Conservation (phyloP, 2,888 invertebrate species). For the Hypolimnas misippus region DNA sequence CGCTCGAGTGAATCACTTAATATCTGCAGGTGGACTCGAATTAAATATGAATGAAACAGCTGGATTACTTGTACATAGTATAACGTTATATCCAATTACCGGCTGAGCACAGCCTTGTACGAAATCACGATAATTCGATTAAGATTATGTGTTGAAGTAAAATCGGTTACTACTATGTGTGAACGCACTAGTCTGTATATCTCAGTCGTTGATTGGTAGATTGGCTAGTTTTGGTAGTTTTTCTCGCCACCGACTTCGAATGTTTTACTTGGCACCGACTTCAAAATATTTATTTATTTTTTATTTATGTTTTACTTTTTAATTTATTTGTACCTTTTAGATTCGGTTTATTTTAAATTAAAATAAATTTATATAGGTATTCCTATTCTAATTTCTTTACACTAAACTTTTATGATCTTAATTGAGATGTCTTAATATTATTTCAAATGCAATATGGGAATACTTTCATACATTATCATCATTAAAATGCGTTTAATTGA, state of each 20-base stretch:
- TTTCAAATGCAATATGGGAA: background rate
- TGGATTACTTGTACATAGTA: background rate
- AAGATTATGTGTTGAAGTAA: background rate
- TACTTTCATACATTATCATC: background rate
- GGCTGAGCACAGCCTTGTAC: background rate
- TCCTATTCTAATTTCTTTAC: too few species aligned
- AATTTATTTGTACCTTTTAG: too few species aligned
- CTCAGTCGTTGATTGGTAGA: too few species aligned
- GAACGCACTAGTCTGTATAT: too few species aligned
- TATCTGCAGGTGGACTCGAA: background rate
- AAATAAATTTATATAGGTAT: too few species aligned
- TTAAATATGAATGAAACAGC: slow-evolving; percentile 3
- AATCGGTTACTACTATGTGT: background rate
- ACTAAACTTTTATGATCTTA: too few species aligned
- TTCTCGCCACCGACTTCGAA: too few species aligned
- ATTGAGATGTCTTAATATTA: slow-evolving; percentile 3
- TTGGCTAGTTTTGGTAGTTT: too few species aligned
- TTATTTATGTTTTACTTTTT: too few species aligned
- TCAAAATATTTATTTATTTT: too few species aligned
- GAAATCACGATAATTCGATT: slow-evolving; percentile 1
- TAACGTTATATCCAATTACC: background rate
- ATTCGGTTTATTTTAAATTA: too few species aligned
- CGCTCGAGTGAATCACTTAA: background rate
- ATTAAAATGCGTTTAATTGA: background rate
- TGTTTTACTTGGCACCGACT: too few species aligned